Base-by-base conservation (phyloP, 2,888 invertebrate genomes). In the Neocrepidodera transversa region DNA sequence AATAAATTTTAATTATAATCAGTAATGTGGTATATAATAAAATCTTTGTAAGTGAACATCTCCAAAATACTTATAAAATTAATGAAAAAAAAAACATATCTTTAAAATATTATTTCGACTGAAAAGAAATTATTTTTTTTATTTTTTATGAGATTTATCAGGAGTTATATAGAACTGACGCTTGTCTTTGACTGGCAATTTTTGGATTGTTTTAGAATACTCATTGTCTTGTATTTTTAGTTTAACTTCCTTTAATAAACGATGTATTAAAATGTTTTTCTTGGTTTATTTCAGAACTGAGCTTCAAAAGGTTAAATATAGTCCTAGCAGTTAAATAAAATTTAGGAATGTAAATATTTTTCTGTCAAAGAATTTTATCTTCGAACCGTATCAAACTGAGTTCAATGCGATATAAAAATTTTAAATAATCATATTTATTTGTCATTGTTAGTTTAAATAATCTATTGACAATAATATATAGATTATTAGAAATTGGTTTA, bases 301-400 rank as follows among this genome's bases (percentile, higher is more conserved):
- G 78, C 78, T 79, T 79, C 78, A 79, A 78, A 78, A 79, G 77
- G 78, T 78, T 78, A 73, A 40, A 20, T n/a, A 42, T 20, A 42
- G 32, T 13, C 32, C 28, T 28, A 28, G 28, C 28, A 10, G 40
- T 40, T 6, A 18, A n/a, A n/a, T n/a, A n/a, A n/a, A n/a, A n/a
- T n/a, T n/a, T n/a, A n/a, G n/a, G n/a, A n/a, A n/a, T n/a, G n/a
- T n/a, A n/a, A n/a, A n/a, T n/a, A n/a, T n/a, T n/a, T n/a, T n/a
- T n/a, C n/a, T n/a, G n/a, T n/a, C n/a, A n/a, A n/a, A n/a, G n/a
- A n/a, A n/a, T n/a, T n/a, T n/a, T n/a, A n/a, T n/a, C n/a, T n/a
- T n/a, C n/a, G n/a, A n/a, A n/a, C n/a, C n/a, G n/a, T n/a, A n/a
- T n/a, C n/a, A n/a, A n/a, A n/a, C n/a, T n/a, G n/a, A n/a, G n/a